Percentiles rank a stretch among this genome's conserved stretches.
Evolutionary conservation across 2,113 vertebrate species (phyloP).

Genomic region (Gavia stellata): DNA sequence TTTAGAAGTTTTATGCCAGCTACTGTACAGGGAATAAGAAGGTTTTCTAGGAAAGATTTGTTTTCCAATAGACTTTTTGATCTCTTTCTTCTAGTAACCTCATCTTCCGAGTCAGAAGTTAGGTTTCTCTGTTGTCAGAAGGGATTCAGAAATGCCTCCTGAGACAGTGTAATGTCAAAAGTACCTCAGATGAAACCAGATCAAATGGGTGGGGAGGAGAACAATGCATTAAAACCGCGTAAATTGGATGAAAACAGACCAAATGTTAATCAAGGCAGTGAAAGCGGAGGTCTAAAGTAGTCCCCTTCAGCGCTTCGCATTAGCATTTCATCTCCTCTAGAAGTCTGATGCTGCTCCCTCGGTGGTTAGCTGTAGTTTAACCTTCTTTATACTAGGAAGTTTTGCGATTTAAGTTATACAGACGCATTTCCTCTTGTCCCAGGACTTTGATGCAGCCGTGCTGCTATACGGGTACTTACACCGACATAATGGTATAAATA

Average conservation of each 20-base stretch:
- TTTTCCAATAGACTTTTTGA: not conserved
- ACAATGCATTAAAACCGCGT: not conserved
- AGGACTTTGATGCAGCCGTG: not conserved
- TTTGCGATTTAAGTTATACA: not conserved
- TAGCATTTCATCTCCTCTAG: not conserved
- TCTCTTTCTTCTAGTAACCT: not conserved
- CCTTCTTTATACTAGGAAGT: not conserved
- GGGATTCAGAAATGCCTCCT: not conserved
- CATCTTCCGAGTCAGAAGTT: not conserved
- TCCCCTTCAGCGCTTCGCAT: not conserved
- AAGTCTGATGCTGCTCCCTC: not conserved
- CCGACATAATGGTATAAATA: fast-evolving
- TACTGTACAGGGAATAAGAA: not conserved
- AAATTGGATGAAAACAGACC: not conserved
- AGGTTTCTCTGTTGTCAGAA: not conserved
- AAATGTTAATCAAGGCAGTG: not conserved
- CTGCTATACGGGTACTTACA: not conserved
- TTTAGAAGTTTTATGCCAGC: not conserved
- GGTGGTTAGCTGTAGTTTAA: not conserved
- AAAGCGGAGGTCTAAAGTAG: not conserved
- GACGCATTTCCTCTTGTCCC: not conserved
- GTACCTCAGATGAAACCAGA: not conserved
- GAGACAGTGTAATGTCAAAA: not conserved
- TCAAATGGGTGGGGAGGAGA: not conserved
- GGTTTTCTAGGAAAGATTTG: not conserved